Evolutionary conservation across 2,113 vertebrate genomes (phyloP), one percentile per base, ranked within the genome.

Genomic region (Dicrurus megarhynchus): DNA sequence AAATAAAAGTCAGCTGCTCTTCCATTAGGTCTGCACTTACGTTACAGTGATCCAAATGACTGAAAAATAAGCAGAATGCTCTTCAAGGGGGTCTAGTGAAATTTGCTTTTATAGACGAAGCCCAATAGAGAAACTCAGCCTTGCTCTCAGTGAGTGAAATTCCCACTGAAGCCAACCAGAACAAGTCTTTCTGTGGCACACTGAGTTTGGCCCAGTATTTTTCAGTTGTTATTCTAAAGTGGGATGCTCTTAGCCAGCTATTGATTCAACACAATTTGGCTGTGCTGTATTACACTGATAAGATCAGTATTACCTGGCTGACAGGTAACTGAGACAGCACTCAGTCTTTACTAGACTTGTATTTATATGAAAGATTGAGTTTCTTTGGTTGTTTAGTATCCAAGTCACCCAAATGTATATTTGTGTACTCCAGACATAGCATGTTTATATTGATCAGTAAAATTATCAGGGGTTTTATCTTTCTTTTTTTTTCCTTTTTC

Each of bases 331-430:
- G 47, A 96, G 73, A 90, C 86, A 89, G 82, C 79, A 94, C 75
- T 27, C 76, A 79, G 87, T 88, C 88, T 94, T 93, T 89, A 61
- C 71, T 84, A 75, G 95, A 96, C 56, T 96, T 84, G 39, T 68
- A 55, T 93, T 94, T 85, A 79, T 85, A 93, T 65, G 96, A 95
- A 95, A 97, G 92, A 84, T 81, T 95, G 91, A 97, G 94, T 97
- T 98, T 98, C 98, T 98, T 98, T 98, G 97, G 97, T 97, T 97
- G 90, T 92, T 97, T 94, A 56, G 64, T 97, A 94, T 96, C 96
- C 93, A 95, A 93, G 96, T 95, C 96, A 94, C 76, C 44, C 80
- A 85, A 96, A 85, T 94, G 94, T 93, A 32, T 91, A 92, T 93
- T 91, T 92, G 69, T 95, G 41, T 83, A 75, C 13, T 91, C 78